Percentiles rank a stretch among this genome's conserved stretches.
Evolutionary conservation across 2,113 vertebrate species (phyloP).

Genomic region (Nipponia nippon): DNA sequence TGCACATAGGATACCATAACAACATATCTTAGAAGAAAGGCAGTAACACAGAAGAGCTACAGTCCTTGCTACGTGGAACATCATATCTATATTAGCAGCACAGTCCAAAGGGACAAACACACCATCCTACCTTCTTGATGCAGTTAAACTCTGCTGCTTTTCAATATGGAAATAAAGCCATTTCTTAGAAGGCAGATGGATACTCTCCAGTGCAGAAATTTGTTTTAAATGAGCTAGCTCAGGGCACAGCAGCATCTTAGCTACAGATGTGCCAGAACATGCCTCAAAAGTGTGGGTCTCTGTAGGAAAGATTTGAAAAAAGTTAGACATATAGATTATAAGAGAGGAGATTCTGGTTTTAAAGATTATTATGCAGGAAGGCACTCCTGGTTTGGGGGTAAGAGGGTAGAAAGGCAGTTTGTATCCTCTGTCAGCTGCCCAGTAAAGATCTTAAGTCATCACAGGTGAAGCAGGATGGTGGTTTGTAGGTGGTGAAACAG

Average conservation of each 20-base stretch:
- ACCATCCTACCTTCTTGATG: background rate
- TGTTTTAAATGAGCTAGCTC: background rate
- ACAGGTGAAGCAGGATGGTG: background rate
- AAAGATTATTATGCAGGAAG: background rate
- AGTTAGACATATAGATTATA: background rate
- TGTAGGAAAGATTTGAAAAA: background rate
- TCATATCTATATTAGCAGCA: background rate
- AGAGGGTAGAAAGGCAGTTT: background rate
- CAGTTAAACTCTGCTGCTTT: background rate
- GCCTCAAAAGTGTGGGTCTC: background rate
- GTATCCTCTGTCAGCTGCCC: background rate
- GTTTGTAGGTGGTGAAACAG: background rate
- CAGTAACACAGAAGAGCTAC: background rate
- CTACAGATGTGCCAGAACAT: background rate
- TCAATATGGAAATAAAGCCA: background rate
- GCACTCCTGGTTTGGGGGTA: background rate
- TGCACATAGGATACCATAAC: rapidly evolving
- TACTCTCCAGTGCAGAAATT: background rate
- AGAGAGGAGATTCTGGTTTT: background rate
- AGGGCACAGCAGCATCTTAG: background rate
- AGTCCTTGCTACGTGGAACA: background rate
- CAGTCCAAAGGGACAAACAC: background rate
- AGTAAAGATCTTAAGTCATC: background rate
- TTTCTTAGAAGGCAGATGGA: background rate
- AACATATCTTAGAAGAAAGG: background rate